Evolutionary conservation across 35 echinoderm and acorn worm species (phyloP).

Genomic region (Hemicentrotus pulcherrimus): DNA sequence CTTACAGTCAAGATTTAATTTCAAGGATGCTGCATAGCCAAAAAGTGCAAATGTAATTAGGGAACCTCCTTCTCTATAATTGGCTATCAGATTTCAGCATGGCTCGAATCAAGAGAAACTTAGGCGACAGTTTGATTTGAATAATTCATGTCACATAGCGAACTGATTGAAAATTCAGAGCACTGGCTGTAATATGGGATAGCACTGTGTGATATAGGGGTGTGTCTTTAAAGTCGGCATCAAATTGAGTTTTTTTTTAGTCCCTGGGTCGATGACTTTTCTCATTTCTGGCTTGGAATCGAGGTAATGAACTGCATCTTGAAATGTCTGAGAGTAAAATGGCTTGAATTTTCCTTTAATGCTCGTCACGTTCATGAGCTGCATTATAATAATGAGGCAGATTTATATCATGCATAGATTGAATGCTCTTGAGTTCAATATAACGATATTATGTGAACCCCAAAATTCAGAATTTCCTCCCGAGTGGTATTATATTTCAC

Average conservation of each 20-base stretch:
- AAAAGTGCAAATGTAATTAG: not conserved
- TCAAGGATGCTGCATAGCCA: not conserved
- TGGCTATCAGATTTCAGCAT: conserved; percentile 1
- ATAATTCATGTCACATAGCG: not conserved
- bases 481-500: too few relatives aligned
- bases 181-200: not conserved
- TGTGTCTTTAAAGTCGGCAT: not conserved
- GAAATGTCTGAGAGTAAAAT: not conserved
- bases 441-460: too few relatives aligned
- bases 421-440: too few relatives aligned
- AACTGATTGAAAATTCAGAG: not conserved
- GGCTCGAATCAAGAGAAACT: not conserved
- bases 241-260: not conserved
- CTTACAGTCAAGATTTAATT: not conserved
- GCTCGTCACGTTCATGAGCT: not conserved
- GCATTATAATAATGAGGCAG: not conserved
- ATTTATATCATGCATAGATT: too few relatives aligned
- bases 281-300: not conserved
- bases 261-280: not conserved
- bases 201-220: not conserved
- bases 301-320: not conserved
- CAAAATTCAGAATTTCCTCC: too few relatives aligned
- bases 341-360: not conserved
- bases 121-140: not conserved
- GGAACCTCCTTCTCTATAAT: not conserved